A percentile compares a stretch with the other conserved stretches of the same genome.
These are phyloP conservation scores for Heterochromis multidens DNA, from an alignment of 2,113 vertebrate species.

Conservation along the genomic window DNA sequence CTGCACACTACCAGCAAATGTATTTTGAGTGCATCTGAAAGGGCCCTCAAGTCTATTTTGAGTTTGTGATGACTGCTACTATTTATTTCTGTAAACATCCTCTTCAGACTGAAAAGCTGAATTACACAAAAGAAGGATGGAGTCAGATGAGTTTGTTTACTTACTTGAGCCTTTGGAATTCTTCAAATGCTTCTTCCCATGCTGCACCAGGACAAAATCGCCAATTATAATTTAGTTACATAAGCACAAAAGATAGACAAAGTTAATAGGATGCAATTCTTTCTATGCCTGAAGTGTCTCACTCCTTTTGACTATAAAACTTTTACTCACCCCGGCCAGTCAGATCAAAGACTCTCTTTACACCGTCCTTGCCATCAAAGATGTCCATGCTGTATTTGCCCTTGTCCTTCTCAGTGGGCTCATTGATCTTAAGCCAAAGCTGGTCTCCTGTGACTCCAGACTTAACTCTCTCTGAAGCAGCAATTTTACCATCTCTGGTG, in stretches of 20 bases:
- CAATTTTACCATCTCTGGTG: constrained; percentile 83
- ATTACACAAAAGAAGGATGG: not conserved
- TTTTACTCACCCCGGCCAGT: constrained; percentile 84
- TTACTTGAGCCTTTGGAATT: constrained; percentile 99
- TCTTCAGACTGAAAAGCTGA: constrained; percentile 5
- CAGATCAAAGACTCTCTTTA: constrained; percentile 88
- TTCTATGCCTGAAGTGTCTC: not conserved
- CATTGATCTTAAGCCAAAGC: constrained; percentile 97
- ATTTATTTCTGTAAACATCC: constrained; percentile 44
- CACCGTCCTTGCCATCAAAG: constrained; percentile 86
- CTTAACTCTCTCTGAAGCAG: constrained; percentile 89
- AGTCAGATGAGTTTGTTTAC: constrained; percentile 60
- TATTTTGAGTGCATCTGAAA: constrained; percentile 7
- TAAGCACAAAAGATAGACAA: not conserved
- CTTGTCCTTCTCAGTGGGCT: constrained; percentile 95
- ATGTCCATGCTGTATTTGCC: constrained; percentile 94
- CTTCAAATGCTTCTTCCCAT: constrained; percentile 91
- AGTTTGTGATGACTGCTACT: constrained; percentile 1
- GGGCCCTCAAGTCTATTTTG: constrained; percentile 12
- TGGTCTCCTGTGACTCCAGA: constrained; percentile 90
- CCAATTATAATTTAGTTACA: not conserved
- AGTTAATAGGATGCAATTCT: not conserved
- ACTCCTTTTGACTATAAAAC: not conserved
- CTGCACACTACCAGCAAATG: constrained; percentile 57
- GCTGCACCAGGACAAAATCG: constrained; percentile 71